Evolutionary conservation across 92 coral and sea anemone species (phyloP).

Genomic region (Heteractis magnifica): DNA sequence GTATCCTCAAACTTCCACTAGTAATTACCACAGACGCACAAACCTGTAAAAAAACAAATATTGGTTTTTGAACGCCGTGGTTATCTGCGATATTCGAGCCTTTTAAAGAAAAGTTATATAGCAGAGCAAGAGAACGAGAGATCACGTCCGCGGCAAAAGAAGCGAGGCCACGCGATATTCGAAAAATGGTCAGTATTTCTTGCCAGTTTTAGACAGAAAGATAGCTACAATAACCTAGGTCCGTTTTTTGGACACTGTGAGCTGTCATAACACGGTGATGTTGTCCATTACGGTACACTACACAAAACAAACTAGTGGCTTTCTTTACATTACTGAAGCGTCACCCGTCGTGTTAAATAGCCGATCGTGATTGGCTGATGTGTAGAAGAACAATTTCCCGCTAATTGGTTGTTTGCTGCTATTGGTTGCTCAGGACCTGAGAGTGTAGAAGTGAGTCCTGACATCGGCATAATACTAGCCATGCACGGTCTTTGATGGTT

Average conservation of each 20-base stretch:
- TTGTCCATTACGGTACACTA: slow-evolving; percentile 83
- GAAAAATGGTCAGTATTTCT: slow-evolving; percentile 53
- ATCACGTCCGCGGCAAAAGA: slow-evolving; percentile 13
- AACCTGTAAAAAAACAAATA: slow-evolving; percentile 7
- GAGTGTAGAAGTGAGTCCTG: slow-evolving; percentile 68
- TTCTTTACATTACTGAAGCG: slow-evolving; percentile 85
- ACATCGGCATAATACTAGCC: slow-evolving; percentile 74
- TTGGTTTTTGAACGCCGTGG: not conserved
- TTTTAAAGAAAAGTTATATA: not conserved
- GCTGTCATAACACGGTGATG: slow-evolving; percentile 92
- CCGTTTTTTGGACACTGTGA: slow-evolving; percentile 65
- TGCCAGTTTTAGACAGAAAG: slow-evolving; percentile 50
- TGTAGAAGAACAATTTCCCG: slow-evolving; percentile 75
- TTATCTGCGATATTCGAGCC: slow-evolving; percentile 1
- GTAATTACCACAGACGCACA: not conserved
- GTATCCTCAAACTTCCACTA: slow-evolving; percentile 13
- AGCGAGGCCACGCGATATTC: slow-evolving; percentile 34
- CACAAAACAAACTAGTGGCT: slow-evolving; percentile 92
- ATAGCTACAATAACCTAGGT: slow-evolving; percentile 74
- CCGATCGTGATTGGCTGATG: slow-evolving; percentile 71
- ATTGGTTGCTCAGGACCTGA: slow-evolving; percentile 77
- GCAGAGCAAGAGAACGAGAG: not conserved
- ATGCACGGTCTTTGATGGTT: slow-evolving; percentile 66
- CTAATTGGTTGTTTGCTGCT: slow-evolving; percentile 87
- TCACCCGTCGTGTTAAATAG: slow-evolving; percentile 74